Evolutionary conservation across 1,140 invertebrate species (phyloP), one percentile per base, ranked within the genome.

Genomic region (Drosophila gunungcola): DNA sequence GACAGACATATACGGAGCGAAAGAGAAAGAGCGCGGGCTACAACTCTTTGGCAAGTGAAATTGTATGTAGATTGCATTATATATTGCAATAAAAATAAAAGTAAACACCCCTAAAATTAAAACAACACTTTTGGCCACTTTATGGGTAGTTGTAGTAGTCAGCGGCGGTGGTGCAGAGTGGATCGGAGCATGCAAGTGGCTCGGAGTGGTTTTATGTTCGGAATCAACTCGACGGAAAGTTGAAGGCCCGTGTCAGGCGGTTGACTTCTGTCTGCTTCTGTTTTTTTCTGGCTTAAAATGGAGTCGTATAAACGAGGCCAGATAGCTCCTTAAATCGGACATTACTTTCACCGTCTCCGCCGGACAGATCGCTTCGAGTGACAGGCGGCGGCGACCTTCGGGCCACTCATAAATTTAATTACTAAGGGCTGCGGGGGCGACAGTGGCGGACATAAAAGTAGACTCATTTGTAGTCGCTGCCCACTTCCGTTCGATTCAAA

Each of bases 51-150:
- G 45, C 70, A 73, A 68, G 85, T 80, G 53, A 78, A 78, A 78
- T 68, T 84, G 69, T 78, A 80, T 89, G 80, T 80, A 89, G 67
- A 82, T 86, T 86, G 69, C 80, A 82, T 81, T 79, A 79, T 88
- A 86, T 83, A 88, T 79, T 86, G 67, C 61, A 83, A 88, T 89
- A 83, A 89, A 89, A 86, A 61, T 68, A 69, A 78, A 90, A 90
- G 61, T 84, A 90, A 90, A 84, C 85, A 90, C 73, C 80, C 68
- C 69, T 69, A 65, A 80, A 89, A 89, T 89, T 83, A 72, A 84
- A 62, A 64, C 76, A 88, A 88, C 79, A 88, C 79, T 88, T 83
- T 88, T 41, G 21, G 52, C 46, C 72, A n/a, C 54, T 84, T 89
- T 62, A 82, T 72, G 60, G 81, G 53, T 36, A 70, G 41, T 72